Conservation (phyloP, 2,888 invertebrate genomes). For the Oligia latruncula region DNA sequence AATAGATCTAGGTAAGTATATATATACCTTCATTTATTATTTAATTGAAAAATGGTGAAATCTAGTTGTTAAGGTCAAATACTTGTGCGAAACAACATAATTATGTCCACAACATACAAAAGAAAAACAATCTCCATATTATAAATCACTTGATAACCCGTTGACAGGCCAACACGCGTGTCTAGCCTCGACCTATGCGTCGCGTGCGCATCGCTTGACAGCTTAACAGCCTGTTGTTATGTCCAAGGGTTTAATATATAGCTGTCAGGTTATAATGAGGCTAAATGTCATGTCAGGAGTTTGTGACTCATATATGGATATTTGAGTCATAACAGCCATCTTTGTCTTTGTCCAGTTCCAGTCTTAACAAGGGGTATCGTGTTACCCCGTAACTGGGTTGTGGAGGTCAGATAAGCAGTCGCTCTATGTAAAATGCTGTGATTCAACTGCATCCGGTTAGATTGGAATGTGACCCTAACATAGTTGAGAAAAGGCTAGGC, state of each 20-base stretch:
- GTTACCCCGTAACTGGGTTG: not conserved
- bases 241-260: constrained; percentile 19
- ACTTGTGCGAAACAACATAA: not conserved
- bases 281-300: not conserved
- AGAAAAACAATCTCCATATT: not conserved
- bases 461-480: not conserved
- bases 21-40: too few species aligned
- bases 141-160: constrained; percentile 40
- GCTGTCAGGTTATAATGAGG: constrained; percentile 13
- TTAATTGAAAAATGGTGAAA: not conserved
- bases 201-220: constrained; percentile 44
- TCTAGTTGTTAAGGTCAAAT: not conserved
- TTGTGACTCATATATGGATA: constrained; percentile 5
- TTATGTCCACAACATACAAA: not conserved
- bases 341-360: not conserved
- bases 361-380: not conserved
- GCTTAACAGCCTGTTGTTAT: constrained; percentile 24
- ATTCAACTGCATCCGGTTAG: not conserved
- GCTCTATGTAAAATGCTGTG: not conserved
- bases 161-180: constrained; percentile 35
- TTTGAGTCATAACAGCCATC: not conserved
- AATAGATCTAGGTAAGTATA: not conserved
- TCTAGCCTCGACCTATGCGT: constrained; percentile 39
- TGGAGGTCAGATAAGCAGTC: not conserved
- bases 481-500: not conserved